A percentile compares a stretch with the other conserved stretches of the same genome.
These are phyloP conservation scores for Lytechinus pictus DNA, from an alignment of 35 echinoderm and acorn worm species.

Conservation along the genomic window DNA sequence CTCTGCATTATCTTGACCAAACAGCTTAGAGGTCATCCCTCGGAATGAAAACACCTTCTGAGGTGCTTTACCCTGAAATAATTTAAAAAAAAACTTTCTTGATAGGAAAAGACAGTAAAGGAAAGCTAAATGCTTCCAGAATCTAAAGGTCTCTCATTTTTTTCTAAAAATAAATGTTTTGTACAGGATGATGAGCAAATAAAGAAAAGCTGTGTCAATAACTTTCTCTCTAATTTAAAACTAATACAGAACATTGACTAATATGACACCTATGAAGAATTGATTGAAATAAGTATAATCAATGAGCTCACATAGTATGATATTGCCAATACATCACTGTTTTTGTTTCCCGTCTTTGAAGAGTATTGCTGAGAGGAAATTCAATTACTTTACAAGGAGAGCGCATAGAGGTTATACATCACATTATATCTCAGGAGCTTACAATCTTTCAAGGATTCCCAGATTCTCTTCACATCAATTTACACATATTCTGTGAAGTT, in stretches of 20 bases:
- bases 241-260: no score
- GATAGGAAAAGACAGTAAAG: no score
- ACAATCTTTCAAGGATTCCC: neutral
- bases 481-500: neutral
- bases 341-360: neutral
- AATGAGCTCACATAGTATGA: neutral
- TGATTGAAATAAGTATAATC: no score
- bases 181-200: no score
- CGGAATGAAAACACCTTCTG: conserved; percentile 82
- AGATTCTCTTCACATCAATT: neutral
- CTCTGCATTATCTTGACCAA: conserved; percentile 85
- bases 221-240: no score
- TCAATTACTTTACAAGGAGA: neutral
- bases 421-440: neutral
- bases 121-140: no score
- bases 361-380: neutral
- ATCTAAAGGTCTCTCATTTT: no score
- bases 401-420: neutral
- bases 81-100: neutral
- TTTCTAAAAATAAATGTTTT: no score
- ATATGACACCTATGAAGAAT: no score
- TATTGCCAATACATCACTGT: neutral
- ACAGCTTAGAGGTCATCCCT: conserved; percentile 91
- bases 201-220: no score
- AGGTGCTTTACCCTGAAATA: conserved; percentile 77